A percentile compares a stretch with the other conserved stretches of the same genome.
Conservation (phyloP, 2,113 vertebrate species). For the Psilopsiagon aurifrons region DNA sequence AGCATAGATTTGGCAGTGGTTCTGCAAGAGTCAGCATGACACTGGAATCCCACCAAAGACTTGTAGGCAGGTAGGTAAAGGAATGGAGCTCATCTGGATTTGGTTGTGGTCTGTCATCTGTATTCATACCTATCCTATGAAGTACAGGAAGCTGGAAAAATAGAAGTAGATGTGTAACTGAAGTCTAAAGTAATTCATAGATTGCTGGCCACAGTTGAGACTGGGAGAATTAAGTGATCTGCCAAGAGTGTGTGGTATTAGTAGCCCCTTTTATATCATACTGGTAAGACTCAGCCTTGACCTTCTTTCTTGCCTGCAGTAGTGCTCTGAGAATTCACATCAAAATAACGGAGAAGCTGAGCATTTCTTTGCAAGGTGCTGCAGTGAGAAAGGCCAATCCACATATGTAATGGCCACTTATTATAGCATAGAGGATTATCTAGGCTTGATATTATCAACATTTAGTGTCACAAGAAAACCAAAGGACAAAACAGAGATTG, state of each 20-base stretch:
- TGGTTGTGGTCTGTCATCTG: background rate
- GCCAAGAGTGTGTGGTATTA: background rate
- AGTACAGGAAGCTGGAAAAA: background rate
- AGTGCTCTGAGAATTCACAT: background rate
- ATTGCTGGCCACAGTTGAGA: background rate
- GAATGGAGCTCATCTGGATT: background rate
- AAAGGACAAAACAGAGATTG: background rate
- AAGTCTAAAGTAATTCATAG: background rate
- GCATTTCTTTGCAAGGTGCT: background rate
- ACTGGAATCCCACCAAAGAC: background rate
- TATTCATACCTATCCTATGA: background rate
- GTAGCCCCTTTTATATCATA: background rate
- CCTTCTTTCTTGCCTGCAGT: background rate
- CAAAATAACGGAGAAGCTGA: background rate
- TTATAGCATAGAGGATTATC: background rate
- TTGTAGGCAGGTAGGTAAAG: background rate
- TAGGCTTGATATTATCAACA: background rate
- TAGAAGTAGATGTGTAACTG: background rate
- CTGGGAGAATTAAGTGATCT: background rate
- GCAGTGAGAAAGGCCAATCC: background rate
- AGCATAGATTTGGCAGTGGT: background rate
- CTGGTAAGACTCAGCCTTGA: background rate
- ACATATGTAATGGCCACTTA: rapidly evolving
- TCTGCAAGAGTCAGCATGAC: background rate
- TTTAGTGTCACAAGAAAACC: background rate